phyloP scores from a whole-genome alignment of 2,797 vertebrate genomes.

The Clarias platycephalus region DNA sequence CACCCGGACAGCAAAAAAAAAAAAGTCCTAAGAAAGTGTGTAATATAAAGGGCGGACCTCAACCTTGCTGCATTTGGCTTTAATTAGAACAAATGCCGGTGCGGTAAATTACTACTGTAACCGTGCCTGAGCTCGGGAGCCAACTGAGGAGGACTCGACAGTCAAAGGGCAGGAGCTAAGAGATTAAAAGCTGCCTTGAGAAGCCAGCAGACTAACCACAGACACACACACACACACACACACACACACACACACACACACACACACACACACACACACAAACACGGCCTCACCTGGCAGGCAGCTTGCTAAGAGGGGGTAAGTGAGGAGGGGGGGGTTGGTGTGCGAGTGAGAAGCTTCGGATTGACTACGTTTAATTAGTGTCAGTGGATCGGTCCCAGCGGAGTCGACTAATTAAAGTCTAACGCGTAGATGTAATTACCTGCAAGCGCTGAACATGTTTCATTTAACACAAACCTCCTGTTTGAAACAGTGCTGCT shows the following conservation, averaged over 20 bases:
- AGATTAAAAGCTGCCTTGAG: constrained; percentile 45
- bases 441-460: constrained; percentile 75
- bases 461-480: constrained; percentile 72
- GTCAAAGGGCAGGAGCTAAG: constrained; percentile 70
- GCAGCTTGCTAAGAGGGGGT: constrained; percentile 57
- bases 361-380: constrained; percentile 86
- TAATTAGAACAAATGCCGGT: constrained; percentile 92
- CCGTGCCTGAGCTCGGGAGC: constrained; percentile 78
- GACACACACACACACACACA: constrained; percentile 42
- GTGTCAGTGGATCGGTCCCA: constrained; percentile 84
- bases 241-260: constrained; percentile 39
- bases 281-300: constrained; percentile 61
- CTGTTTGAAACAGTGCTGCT: constrained; percentile 60
- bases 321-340: constrained; percentile 60
- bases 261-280: constrained; percentile 44
- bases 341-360: constrained; percentile 57
- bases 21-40: constrained; percentile 69
- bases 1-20: constrained; percentile 78
- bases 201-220: constrained; percentile 38
- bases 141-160: constrained; percentile 80
- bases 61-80: constrained; percentile 73
- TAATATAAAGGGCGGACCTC: constrained; percentile 22
- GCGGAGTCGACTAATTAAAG: constrained; percentile 88
- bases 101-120: constrained; percentile 91
- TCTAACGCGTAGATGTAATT: constrained; percentile 92